Conservation (phyloP, 2,113 vertebrate genomes). For the Sphaerodactylus townsendi region DNA sequence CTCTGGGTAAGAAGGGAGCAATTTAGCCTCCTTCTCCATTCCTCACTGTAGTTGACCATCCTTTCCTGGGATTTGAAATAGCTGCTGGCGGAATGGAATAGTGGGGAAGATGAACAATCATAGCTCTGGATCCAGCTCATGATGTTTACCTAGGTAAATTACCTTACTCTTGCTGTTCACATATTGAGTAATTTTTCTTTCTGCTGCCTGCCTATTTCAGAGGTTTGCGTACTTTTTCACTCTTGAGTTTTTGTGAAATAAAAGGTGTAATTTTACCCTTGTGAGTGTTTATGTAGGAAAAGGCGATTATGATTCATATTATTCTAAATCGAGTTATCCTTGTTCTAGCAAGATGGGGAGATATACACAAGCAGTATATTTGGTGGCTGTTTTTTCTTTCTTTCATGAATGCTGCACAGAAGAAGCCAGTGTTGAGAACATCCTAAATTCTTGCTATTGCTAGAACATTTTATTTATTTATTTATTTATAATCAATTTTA, state of each 20-base stretch:
- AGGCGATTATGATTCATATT: neutral
- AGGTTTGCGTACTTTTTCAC: too few species aligned
- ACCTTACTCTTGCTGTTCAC: neutral
- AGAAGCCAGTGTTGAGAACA: neutral
- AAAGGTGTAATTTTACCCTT: neutral
- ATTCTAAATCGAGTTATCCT: neutral
- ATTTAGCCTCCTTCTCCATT: too few species aligned
- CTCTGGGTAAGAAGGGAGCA: too few species aligned
- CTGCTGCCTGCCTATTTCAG: neutral
- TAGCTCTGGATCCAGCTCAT: too few species aligned
- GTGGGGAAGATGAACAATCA: too few species aligned
- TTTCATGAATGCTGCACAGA: neutral
- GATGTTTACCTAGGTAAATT: neutral
- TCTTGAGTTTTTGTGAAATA: neutral
- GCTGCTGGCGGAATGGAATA: too few species aligned
- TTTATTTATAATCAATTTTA: too few species aligned
- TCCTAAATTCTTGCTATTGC: neutral
- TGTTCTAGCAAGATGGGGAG: neutral
- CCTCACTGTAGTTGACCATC: too few species aligned
- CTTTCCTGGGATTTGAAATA: too few species aligned
- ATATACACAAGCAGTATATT: neutral
- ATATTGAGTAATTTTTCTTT: neutral
- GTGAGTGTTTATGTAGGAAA: neutral
- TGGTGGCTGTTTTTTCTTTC: too few species aligned
- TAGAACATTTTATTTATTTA: too few species aligned